Evolutionary conservation across 2,888 invertebrate genomes (phyloP).

Genomic region (Loripinus fragilis): DNA sequence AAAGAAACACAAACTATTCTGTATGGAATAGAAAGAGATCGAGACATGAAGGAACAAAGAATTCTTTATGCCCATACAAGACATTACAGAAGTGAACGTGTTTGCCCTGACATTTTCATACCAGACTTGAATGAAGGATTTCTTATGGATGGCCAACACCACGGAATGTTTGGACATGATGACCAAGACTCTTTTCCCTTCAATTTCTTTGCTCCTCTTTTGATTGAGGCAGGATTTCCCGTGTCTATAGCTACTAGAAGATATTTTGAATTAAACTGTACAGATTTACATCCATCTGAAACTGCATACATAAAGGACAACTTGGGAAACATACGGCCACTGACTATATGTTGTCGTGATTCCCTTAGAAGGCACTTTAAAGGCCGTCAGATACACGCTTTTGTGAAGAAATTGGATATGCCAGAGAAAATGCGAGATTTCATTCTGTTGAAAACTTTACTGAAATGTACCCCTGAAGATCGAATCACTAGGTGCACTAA

Average conservation of each 20-base stretch:
- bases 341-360: not conserved
- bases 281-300: not conserved
- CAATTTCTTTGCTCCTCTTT: not conserved
- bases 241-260: not conserved
- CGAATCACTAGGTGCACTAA: no score
- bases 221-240: constrained; percentile 2
- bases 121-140: not conserved
- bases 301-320: not conserved
- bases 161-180: not conserved
- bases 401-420: not conserved
- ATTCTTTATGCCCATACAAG: no score
- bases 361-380: not conserved
- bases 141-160: not conserved
- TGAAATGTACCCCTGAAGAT: not conserved
- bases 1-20: not conserved
- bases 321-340: not conserved
- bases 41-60: no score
- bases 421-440: not conserved
- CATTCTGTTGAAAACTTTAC: not conserved
- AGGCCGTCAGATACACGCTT: not conserved
- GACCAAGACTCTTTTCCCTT: not conserved
- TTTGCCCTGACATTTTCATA: not conserved
- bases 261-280: not conserved
- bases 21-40: not conserved
- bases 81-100: no score